Evolutionary conservation across 1,140 invertebrate genomes (phyloP).

Genomic region (Caenorhabditis brenneri): DNA sequence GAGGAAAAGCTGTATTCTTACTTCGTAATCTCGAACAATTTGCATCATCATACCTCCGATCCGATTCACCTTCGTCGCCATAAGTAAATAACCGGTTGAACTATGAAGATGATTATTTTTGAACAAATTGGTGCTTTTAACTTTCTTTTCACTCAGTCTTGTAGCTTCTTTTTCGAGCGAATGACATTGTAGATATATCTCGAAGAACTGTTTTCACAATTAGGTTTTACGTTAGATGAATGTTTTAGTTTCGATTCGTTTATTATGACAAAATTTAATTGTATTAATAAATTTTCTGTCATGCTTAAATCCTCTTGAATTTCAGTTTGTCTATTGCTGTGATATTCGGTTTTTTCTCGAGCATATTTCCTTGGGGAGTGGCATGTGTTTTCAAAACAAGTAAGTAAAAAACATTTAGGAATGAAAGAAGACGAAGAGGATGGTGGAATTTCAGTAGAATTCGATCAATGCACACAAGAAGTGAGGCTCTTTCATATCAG

Average conservation of each 20-base stretch:
- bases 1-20: slow-evolving; percentile 66
- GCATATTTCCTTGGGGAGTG: no score
- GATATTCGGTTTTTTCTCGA: no score
- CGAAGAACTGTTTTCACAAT: not conserved
- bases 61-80: slow-evolving; percentile 43
- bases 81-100: not conserved
- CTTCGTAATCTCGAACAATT: slow-evolving; percentile 49
- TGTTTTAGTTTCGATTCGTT: no score
- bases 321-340: not conserved
- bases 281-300: not conserved
- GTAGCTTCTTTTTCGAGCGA: slow-evolving; percentile 9
- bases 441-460: slow-evolving; percentile 18
- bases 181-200: slow-evolving; percentile 17
- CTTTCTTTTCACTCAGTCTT: not conserved
- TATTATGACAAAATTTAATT: no score
- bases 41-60: slow-evolving; percentile 29
- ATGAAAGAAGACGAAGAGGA: slow-evolving; percentile 10
- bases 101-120: not conserved
- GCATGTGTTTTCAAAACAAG: not conserved
- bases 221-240: not conserved
- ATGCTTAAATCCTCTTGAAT: not conserved
- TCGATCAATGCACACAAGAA: slow-evolving; percentile 14
- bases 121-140: not conserved
- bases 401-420: not conserved
- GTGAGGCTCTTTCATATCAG: not conserved